Conservation (phyloP, 2,113 vertebrate species). For the Nerophis ophidion region DNA sequence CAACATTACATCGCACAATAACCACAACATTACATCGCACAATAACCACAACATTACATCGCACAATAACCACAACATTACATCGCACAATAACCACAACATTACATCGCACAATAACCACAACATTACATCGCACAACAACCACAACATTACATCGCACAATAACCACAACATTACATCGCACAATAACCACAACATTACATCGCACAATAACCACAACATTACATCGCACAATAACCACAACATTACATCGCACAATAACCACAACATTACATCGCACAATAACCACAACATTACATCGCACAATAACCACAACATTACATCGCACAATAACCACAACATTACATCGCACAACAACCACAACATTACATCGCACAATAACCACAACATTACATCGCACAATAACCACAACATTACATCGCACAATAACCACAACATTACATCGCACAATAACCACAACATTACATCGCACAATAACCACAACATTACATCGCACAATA, state of each 20-base stretch:
- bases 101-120: slow-evolving; percentile 10
- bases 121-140: slow-evolving; percentile 16
- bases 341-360: too few species aligned
- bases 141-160: too few species aligned
- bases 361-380: slow-evolving; percentile 13
- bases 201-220: too few species aligned
- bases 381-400: slow-evolving; percentile 14
- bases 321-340: slow-evolving; percentile 10
- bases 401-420: slow-evolving; percentile 15
- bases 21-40: slow-evolving; percentile 13
- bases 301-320: too few species aligned
- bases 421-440: too few species aligned
- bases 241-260: slow-evolving; percentile 16
- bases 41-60: too few species aligned
- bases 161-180: slow-evolving; percentile 16
- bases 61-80: slow-evolving; percentile 13
- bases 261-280: too few species aligned
- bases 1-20: slow-evolving; percentile 16
- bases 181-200: slow-evolving; percentile 13
- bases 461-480: too few species aligned
- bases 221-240: slow-evolving; percentile 10
- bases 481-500: slow-evolving; percentile 13
- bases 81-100: too few species aligned
- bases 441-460: slow-evolving; percentile 10
- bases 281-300: slow-evolving; percentile 15